Evolutionary conservation across 2,888 invertebrate species (phyloP), one percentile per base, ranked within the genome.

Genomic region (Ophion ventricosus): DNA sequence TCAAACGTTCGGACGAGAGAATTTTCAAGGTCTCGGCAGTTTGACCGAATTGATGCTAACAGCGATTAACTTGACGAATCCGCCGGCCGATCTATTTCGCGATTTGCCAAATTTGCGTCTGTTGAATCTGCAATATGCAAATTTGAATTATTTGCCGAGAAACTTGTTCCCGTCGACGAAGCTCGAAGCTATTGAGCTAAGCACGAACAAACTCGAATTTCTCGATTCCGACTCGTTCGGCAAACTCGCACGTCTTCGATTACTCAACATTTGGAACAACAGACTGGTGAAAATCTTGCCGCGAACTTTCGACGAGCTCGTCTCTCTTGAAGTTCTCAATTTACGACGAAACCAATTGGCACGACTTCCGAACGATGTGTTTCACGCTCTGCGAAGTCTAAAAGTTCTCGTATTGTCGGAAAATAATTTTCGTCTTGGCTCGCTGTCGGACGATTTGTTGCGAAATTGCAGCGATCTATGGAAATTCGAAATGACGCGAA

Each of bases 201-300:
- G 95, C 69, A 94, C 95, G 88, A 97, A 97, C 91, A 94, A 95
- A 81, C 93, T 97, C 89, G 94, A 94, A 67, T 93, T 94, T 88
- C 93, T 97, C 89, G 95, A 95, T 49, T 94, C 94, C 1, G 95
- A 94, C 80, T 93, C 96, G 76, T 97, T 97, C 91, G 94, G 94
- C 56, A 95, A 95, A 91, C 94, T 91, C n/a, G 11, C n/a, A 75
- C 94, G 95, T 87, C 92, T 97, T 83, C 93, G 94, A 76, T 94
- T 95, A 67, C 93, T 97, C 74, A 96, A 96, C 88, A 91, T 97
- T 43, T 96, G 96, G 95, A 94, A 95, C 88, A 97, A 97, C 91
- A 95, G 95, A 87, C 93, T 97, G 78, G 95, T 94, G 35, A 95
- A 95, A 92, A 94, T 97, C 49, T 94, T 95, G n/a, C 94, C 95